Conservation (phyloP, 2,888 invertebrate genomes). For the Diarsia brunnea region DNA sequence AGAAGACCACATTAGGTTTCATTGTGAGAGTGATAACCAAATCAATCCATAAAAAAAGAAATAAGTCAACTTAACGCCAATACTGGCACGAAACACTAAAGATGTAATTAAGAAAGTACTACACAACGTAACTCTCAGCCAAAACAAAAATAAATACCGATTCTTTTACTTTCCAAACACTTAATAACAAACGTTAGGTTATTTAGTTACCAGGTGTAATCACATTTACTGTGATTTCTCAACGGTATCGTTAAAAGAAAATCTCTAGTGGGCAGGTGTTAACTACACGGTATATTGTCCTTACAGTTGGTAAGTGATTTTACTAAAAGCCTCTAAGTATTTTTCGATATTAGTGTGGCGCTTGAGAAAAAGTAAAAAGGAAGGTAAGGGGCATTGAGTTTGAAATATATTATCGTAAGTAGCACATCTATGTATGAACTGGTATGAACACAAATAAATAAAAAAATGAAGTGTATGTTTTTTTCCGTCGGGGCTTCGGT, state of each 20-base stretch:
- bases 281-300: slow-evolving; percentile 44
- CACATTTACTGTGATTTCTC: slow-evolving; percentile 57
- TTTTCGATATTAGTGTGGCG: slow-evolving; percentile 15
- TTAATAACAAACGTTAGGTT: slow-evolving; percentile 1
- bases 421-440: too few relatives aligned
- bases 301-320: slow-evolving; percentile 41
- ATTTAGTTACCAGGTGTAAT: slow-evolving; percentile 41
- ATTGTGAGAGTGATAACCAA: background rate
- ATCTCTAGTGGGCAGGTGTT: slow-evolving; percentile 42
- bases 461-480: too few relatives aligned
- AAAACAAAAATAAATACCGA: slow-evolving; percentile 7
- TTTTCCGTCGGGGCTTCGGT: too few relatives aligned
- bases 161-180: slow-evolving; percentile 19
- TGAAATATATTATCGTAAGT: too few relatives aligned
- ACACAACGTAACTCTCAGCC: background rate
- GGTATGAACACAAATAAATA: too few relatives aligned
- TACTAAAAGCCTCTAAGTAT: slow-evolving; percentile 47
- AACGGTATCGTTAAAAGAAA: slow-evolving; percentile 39
- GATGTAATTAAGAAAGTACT: background rate
- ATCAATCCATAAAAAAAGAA: background rate
- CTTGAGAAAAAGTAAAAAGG: background rate
- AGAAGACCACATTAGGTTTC: background rate
- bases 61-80: background rate
- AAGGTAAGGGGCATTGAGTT: too few relatives aligned
- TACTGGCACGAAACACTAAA: background rate